A percentile compares a stretch with the other conserved stretches of the same genome.
These are phyloP conservation scores for Atlantisia rogersi DNA, from an alignment of 2,113 vertebrate species.

Conservation along the genomic window DNA sequence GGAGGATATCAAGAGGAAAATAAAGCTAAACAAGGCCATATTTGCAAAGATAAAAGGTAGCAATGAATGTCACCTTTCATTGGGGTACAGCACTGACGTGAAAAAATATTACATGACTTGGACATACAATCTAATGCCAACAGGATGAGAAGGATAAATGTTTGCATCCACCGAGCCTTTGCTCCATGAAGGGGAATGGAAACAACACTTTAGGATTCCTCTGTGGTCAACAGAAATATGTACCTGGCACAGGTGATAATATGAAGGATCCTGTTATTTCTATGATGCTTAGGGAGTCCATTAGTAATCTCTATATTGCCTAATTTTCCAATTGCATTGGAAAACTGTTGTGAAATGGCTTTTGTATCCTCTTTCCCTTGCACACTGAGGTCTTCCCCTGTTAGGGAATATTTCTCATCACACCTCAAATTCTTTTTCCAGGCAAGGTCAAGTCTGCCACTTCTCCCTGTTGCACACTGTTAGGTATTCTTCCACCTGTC, in stretches of 20 bases:
- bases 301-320: background rate
- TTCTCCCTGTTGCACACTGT: background rate
- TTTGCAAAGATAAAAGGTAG: conserved; percentile 32
- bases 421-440: background rate
- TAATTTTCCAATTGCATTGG: background rate
- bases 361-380: background rate
- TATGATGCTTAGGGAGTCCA: background rate
- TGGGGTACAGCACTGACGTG: background rate
- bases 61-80: conserved; percentile 16
- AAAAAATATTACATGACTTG: background rate
- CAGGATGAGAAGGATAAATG: background rate
- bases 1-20: conserved; percentile 38
- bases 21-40: background rate
- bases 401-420: background rate
- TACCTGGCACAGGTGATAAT: background rate
- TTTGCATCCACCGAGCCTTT: background rate
- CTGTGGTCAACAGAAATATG: background rate
- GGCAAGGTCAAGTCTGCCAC: background rate
- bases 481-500: background rate
- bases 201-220: background rate
- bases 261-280: background rate
- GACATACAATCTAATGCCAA: background rate
- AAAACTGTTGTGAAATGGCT: background rate
- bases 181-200: background rate
- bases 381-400: background rate